A percentile compares a stretch with the other conserved stretches of the same genome.
Evolutionary conservation across 1,140 invertebrate species (phyloP).

Genomic region (Dendrolimus kikuchii): DNA sequence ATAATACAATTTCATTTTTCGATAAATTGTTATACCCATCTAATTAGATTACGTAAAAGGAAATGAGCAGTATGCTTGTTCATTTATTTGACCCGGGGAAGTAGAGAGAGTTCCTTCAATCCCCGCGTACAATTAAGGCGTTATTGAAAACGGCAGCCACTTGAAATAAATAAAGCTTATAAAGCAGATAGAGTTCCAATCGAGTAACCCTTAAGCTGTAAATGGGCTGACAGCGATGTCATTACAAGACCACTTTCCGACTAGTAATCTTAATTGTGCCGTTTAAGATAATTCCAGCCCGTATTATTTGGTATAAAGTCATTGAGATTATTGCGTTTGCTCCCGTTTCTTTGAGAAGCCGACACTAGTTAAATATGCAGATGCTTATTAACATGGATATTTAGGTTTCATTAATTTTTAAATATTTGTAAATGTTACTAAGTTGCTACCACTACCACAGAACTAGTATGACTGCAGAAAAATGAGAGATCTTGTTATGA

Average conservation of each 20-base stretch:
- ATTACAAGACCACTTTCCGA: constrained; percentile 33
- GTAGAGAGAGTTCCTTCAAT: too few relatives aligned
- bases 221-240: constrained; percentile 27
- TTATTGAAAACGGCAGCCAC: constrained; percentile 11
- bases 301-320: constrained; percentile 31
- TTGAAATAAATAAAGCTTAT: constrained; percentile 17
- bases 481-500: too few relatives aligned
- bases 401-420: not conserved
- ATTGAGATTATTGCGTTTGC: constrained; percentile 12
- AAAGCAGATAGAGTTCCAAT: constrained; percentile 16
- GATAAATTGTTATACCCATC: too few relatives aligned
- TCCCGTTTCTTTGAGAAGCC: constrained; percentile 10
- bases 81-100: too few relatives aligned
- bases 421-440: not conserved
- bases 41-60: too few relatives aligned
- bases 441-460: not conserved
- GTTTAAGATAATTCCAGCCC: constrained; percentile 38
- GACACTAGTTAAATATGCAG: constrained; percentile 3
- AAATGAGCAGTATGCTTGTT: too few relatives aligned
- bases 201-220: constrained; percentile 21
- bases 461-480: too few relatives aligned
- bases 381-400: constrained; percentile 3
- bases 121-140: constrained; percentile 8
- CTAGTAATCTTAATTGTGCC: constrained; percentile 37
- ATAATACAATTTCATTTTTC: too few relatives aligned